A percentile compares a stretch with the other conserved stretches of the same genome.
These are phyloP conservation scores for Amazona guildingii DNA, from an alignment of 2,113 vertebrate genomes.

Conservation along the genomic window DNA sequence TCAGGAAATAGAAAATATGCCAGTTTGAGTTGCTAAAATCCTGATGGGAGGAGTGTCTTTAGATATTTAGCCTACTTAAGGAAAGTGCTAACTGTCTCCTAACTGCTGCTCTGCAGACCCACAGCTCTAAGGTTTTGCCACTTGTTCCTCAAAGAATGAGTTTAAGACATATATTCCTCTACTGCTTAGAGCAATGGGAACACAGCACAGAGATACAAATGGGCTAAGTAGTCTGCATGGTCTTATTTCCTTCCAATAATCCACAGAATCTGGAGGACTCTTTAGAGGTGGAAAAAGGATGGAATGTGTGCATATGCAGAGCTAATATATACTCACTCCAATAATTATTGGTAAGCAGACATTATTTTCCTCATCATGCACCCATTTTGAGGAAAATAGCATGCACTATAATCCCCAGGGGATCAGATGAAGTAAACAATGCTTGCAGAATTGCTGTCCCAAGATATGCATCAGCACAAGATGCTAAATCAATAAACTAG, in stretches of 20 bases:
- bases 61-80: neutral
- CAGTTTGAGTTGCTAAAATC: neutral
- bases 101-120: neutral
- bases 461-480: neutral
- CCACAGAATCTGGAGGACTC: neutral
- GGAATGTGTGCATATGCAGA: neutral
- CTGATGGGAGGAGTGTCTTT: neutral
- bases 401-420: neutral
- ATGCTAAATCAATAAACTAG: neutral
- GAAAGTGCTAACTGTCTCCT: neutral
- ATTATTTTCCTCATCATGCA: neutral
- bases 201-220: neutral
- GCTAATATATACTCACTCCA: neutral
- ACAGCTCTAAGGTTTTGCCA: neutral
- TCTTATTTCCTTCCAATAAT: neutral
- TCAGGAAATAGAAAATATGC: neutral
- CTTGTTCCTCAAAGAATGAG: neutral
- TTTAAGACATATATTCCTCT: accelerated
- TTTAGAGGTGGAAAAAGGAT: neutral
- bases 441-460: neutral
- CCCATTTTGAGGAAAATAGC: neutral
- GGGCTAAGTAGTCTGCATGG: neutral
- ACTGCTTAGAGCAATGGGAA: neutral
- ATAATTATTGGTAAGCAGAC: neutral
- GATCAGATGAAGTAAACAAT: neutral